These are phyloP conservation scores for Alces alces DNA, from an alignment of 2,113 vertebrate genomes.

Conservation along the genomic window DNA sequence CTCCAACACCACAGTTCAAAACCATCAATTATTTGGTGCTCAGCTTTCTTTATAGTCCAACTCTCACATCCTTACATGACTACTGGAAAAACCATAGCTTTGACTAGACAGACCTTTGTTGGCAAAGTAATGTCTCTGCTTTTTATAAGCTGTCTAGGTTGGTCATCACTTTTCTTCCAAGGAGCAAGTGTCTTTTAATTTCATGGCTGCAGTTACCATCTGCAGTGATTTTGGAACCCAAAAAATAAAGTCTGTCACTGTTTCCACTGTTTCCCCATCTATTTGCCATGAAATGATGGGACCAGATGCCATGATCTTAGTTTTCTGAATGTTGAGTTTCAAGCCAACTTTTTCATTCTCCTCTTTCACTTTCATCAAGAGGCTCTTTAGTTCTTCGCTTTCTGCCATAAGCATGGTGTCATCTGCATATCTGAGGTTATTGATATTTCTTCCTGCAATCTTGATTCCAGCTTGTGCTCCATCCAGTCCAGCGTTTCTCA, in stretches of 20 bases:
- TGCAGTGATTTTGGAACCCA: not conserved
- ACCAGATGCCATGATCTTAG: too few species aligned
- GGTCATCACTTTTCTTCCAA: not conserved
- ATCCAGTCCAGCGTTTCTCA: not conserved
- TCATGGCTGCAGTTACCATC: not conserved
- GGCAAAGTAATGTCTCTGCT: not conserved
- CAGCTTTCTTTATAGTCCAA: not conserved
- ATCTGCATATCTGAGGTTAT: not conserved
- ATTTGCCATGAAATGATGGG: too few species aligned
- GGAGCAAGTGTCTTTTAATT: not conserved
- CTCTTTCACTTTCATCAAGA: not conserved
- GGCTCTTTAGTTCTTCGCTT: not conserved
- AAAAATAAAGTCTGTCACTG: not conserved
- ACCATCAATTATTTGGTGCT: not conserved
- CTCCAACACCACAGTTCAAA: not conserved
- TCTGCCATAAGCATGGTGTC: not conserved
- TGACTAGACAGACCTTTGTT: not conserved
- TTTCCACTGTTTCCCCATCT: too few species aligned
- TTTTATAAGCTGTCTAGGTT: not conserved
- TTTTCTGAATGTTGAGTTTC: not conserved
- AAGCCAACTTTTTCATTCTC: not conserved
- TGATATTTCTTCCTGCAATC: rapidly evolving
- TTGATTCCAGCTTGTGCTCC: not conserved
- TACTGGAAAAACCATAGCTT: not conserved
- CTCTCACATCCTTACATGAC: not conserved